Conservation (phyloP, 2,888 invertebrate species). For the Amphipoea lucens region DNA sequence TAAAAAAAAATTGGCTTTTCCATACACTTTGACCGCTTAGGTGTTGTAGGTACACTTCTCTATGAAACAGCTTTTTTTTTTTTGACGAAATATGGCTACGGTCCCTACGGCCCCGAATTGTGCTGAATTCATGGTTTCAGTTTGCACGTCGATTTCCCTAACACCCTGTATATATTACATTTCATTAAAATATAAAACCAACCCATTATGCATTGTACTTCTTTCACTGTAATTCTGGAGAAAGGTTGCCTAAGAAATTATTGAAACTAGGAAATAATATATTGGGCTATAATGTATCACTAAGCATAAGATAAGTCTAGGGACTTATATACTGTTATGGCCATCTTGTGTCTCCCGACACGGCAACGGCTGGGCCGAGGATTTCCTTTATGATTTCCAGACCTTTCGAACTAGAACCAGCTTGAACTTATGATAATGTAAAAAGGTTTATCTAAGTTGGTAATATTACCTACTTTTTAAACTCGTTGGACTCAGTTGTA, state of each 20-base stretch:
- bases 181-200: not conserved
- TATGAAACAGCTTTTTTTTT: too few species aligned
- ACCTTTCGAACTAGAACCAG: not conserved
- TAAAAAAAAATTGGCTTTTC: not conserved
- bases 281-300: not conserved
- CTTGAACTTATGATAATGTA: not conserved
- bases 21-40: too few species aligned
- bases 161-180: not conserved
- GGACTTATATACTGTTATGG: constrained; percentile 1
- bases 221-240: not conserved
- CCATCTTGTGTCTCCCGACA: constrained; percentile 7
- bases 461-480: not conserved
- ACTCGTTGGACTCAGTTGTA: not conserved
- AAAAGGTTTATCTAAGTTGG: not conserved
- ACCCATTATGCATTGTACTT: not conserved
- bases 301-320: too few species aligned
- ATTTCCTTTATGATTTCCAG: not conserved
- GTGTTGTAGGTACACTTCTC: too few species aligned
- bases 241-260: not conserved
- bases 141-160: too few species aligned
- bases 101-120: too few species aligned
- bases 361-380: not conserved
- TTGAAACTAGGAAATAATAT: constrained; percentile 1
- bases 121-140: too few species aligned
- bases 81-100: too few species aligned